Conservation (phyloP, 2,113 vertebrate genomes). For the Accipiter virgatus region DNA sequence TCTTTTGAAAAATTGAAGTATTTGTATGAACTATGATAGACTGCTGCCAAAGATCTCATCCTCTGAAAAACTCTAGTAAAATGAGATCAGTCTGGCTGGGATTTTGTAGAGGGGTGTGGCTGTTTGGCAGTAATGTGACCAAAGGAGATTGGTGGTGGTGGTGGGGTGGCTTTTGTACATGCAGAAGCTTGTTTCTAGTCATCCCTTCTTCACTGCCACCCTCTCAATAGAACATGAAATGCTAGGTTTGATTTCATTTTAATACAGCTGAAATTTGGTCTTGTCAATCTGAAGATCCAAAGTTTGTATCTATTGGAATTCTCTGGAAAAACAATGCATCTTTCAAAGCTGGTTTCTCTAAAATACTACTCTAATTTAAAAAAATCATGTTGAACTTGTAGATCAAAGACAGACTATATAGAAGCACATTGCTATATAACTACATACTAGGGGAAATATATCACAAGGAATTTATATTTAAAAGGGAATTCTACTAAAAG, state of each 20-base stretch:
- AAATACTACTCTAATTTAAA: neutral
- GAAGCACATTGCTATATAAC: neutral
- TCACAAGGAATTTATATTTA: neutral
- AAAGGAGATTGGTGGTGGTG: neutral
- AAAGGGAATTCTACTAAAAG: neutral
- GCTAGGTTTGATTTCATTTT: neutral
- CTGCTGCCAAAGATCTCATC: neutral
- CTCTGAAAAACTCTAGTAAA: neutral
- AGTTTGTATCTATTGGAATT: neutral
- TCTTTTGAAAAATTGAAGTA: neutral
- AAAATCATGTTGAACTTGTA: neutral
- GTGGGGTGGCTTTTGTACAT: neutral
- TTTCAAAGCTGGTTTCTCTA: neutral
- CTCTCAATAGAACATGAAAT: neutral
- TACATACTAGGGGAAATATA: neutral
- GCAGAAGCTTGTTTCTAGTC: neutral
- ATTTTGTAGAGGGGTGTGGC: neutral
- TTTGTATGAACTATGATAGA: neutral
- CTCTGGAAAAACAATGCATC: neutral
- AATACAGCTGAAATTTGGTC: neutral
- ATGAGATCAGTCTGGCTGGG: neutral
- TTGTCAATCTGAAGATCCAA: neutral
- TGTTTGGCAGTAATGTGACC: neutral
- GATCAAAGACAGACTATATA: neutral
- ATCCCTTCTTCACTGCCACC: neutral